Evolutionary conservation across 2,113 vertebrate species (phyloP), one percentile per base, ranked within the genome.

Genomic region (Bucco capensis): DNA sequence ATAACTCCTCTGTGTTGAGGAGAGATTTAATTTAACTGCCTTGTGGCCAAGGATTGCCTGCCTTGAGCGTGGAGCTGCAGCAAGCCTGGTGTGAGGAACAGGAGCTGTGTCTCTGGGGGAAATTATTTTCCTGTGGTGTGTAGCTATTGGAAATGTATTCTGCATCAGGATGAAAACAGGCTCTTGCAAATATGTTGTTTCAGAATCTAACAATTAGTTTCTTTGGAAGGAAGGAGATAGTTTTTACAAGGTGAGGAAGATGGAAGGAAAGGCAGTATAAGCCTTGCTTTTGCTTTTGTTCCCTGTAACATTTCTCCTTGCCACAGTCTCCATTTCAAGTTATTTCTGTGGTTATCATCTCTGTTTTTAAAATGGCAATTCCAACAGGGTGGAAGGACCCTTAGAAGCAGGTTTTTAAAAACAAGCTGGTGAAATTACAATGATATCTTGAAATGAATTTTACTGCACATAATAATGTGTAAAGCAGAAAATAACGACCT

Each of bases 1-100:
- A 54, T 72, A 82, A 57, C 74, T 91, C 60, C 83, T 70, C 86
- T 77, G 56, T 64, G 71, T 35, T 12, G 56, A 76, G 79, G 73
- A 79, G 77, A 83, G 40, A 61, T 90, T 86, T 78, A 37, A 64
- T 94, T 96, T 93, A 91, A 94, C 92, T 77, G 64, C 66, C 71
- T 82, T 88, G 58, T 78, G 70, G 40, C 89, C 83, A 88, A 83
- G 53, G n/a, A 57, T 13, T 62, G 31, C 47, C 57, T 62, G 53
- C 40, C n/a, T 70, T 22, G 25, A 75, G 38, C 4, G 37, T 4
- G 8, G 66, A 62, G 81, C 90, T 54, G 62, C 27, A 31, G 83
- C 61, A 10, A 18, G 54, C 35, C 35, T 38, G 10, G 17, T 3
- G 49, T 21, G 78, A 76, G 71, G 65, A 28, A 13, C 12, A 2